Base-by-base conservation (phyloP, 2,888 invertebrate species). In the Callyntrura guangdongensis region DNA sequence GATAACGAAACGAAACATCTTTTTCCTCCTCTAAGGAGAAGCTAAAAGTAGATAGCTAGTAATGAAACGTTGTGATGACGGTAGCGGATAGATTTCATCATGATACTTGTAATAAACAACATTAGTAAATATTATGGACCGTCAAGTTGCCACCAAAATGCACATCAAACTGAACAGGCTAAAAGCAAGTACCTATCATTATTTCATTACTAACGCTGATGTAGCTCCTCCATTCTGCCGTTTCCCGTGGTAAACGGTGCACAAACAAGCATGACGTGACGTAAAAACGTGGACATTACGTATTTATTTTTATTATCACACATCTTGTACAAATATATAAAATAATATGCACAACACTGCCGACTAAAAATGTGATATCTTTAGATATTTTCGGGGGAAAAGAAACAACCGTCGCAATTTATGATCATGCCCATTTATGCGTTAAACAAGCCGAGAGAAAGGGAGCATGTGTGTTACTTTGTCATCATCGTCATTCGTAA, bases 401-500 rank as follows among this genome's bases (percentile, higher is more conserved):
- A 9, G 20, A 56, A 56, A n/a, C n/a, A n/a, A 56, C 14, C 61
- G 22, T 17, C 61, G 61, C 20, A 9, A 6, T 61, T 61, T 61
- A 22, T 22, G 22, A 61, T 20, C 3, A 5, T 74, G 47, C n/a
- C 11, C 49, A 49, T 49, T 17, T 61, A 20, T 4, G 22, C 14
- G 9, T 25, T 67, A 5, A 6, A 25, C 27, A 22, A 36, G n/a
- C 27, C 14, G 67, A 25, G 12, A 47, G 47, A 74, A 47, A 14
- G 74, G 1, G 17, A n/a, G 61, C 17, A 17, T 17, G 61, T 8
- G 17, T 8, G 69, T 45, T 69, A 49, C 53, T 11, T 77, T 49
- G 74, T 47, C 53, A 77, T 53, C 45, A 53, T 47, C 25, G 74
- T 89, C 89, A 89, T 89, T 83, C 53, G 89, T 89, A 89, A 83